Conservation (phyloP, 2,797 vertebrate species). For the Antrozous pallidus region DNA sequence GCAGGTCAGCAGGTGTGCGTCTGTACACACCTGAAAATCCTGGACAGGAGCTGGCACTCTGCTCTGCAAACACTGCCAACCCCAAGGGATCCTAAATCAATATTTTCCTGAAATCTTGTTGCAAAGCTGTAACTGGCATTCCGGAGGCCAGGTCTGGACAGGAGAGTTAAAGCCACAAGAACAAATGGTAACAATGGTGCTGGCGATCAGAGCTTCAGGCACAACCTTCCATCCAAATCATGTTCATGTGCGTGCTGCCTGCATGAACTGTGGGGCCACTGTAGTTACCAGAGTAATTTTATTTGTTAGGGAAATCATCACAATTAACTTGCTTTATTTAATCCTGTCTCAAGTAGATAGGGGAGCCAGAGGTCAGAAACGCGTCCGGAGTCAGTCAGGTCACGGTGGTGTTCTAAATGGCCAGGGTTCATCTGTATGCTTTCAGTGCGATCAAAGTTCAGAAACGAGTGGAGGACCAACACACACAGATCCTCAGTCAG, state of each 20-base stretch:
- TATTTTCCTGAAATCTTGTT: neutral
- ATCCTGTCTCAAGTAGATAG: neutral
- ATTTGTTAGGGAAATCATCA: neutral
- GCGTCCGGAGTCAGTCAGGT: neutral
- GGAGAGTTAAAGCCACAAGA: neutral
- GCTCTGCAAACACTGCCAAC: neutral
- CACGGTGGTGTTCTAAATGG: neutral
- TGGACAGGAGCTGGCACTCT: neutral
- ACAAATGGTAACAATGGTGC: neutral
- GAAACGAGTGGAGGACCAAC: neutral
- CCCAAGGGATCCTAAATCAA: neutral
- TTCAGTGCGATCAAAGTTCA: fast-evolving
- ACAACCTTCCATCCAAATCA: fast-evolving
- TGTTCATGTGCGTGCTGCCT: fast-evolving
- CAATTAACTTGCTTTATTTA: neutral
- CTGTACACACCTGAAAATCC: neutral
- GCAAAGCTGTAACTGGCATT: neutral
- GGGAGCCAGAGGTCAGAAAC: neutral
- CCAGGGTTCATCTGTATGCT: too few species aligned
- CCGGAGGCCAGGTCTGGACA: neutral
- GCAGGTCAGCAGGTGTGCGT: neutral
- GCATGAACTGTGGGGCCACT: neutral
- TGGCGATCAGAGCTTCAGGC: neutral
- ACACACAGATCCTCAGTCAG: neutral
- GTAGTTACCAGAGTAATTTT: neutral